Conservation (phyloP, 64 coral and sea anemone genomes). For the Pachyseris speciosa region DNA sequence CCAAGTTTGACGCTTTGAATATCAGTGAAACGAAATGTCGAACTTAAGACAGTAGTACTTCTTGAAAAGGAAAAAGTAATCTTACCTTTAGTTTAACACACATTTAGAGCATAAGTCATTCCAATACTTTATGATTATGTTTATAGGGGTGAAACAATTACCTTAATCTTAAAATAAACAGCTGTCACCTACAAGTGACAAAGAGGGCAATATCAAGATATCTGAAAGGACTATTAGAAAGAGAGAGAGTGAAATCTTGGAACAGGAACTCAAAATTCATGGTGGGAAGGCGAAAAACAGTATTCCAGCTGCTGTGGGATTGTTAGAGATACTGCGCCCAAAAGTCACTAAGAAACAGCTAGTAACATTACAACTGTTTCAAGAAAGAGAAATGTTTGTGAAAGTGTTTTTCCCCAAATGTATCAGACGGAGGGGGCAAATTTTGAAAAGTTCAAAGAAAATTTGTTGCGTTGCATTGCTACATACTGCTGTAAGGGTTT, state of each 20-base stretch:
- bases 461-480: constrained; percentile 66
- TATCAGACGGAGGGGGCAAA: constrained; percentile 55
- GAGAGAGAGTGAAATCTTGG: constrained; percentile 47
- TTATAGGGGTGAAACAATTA: too few species aligned
- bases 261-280: constrained; percentile 74
- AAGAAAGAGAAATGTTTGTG: constrained; percentile 74
- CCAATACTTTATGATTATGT: too few species aligned
- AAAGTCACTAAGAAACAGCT: constrained; percentile 33
- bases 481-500: constrained; percentile 82
- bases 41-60: too few species aligned
- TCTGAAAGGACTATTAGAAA: constrained; percentile 57
- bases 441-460: constrained; percentile 74
- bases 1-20: too few species aligned
- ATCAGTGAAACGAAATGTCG: too few species aligned
- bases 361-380: constrained; percentile 51
- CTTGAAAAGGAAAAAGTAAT: too few species aligned
- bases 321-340: constrained; percentile 64
- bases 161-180: too few species aligned
- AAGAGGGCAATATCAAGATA: constrained; percentile 43
- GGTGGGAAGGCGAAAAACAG: constrained; percentile 57
- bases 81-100: too few species aligned
- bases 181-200: constrained; percentile 41
- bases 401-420: constrained; percentile 58
- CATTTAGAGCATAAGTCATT: too few species aligned
- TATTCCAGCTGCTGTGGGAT: constrained; percentile 61